Percentiles rank a stretch among this genome's conserved stretches.
phyloP scores from a whole-genome alignment of 2,888 invertebrate genomes.

The Toxonevra muliebris region DNA sequence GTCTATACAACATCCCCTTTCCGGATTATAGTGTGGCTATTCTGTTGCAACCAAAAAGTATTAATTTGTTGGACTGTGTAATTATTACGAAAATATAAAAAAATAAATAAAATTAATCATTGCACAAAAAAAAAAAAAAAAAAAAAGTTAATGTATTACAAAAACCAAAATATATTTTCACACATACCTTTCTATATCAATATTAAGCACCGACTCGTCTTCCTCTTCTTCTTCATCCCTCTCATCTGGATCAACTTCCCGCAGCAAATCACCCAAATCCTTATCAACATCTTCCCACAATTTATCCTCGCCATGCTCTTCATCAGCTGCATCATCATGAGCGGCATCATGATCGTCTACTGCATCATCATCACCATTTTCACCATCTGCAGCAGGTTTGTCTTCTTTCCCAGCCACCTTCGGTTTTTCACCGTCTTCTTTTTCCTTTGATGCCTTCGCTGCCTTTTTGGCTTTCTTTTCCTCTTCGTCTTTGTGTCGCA shows the following conservation, averaged over 20 bases:
- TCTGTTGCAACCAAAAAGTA: too few species aligned
- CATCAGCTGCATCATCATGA: conserved; percentile 67
- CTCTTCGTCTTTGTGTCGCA: conserved; percentile 80
- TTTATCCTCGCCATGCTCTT: conserved; percentile 73
- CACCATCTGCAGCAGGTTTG: conserved; percentile 77
- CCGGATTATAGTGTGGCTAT: too few species aligned
- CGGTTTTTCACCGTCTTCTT: conserved; percentile 44
- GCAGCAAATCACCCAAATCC: conserved; percentile 79
- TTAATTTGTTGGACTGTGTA: too few species aligned
- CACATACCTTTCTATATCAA: conserved; percentile 67
- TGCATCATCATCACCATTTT: conserved; percentile 67
- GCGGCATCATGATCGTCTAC: conserved; percentile 63
- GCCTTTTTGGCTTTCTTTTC: conserved; percentile 71
- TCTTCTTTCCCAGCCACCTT: conserved; percentile 67
- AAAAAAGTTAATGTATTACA: too few species aligned
- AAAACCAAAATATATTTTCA: background rate
- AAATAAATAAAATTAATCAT: too few species aligned
- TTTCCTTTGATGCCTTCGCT: conserved; percentile 43
- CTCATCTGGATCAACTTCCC: conserved; percentile 74
- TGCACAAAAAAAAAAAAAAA: too few species aligned
- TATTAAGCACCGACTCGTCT: conserved; percentile 69
- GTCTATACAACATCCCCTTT: too few species aligned
- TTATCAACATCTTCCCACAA: conserved; percentile 85
- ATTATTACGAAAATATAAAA: too few species aligned
- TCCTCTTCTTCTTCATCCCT: conserved; percentile 75